Conservation (phyloP, 2,888 invertebrate genomes). For the Meganola albula region DNA sequence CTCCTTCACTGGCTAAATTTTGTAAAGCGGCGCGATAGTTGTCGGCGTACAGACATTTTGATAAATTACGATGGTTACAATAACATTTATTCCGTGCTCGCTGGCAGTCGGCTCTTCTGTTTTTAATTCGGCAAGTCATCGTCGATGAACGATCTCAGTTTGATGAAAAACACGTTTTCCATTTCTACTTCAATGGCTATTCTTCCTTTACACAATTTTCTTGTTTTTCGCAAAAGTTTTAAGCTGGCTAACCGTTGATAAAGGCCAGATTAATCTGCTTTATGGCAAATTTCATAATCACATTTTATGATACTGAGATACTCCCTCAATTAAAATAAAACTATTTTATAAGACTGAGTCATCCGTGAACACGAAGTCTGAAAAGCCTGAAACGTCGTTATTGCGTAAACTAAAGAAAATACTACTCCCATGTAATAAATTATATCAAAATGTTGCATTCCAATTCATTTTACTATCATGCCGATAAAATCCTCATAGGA, state of each 20-base stretch:
- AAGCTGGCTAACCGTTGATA: too few relatives aligned
- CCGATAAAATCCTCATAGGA: conserved; percentile 24
- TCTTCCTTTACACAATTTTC: too few relatives aligned
- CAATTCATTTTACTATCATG: conserved; percentile 22
- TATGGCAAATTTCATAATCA: too few relatives aligned
- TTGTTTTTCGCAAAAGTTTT: too few relatives aligned
- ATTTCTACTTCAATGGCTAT: conserved; percentile 37
- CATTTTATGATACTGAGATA: too few relatives aligned
- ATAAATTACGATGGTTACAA: conserved; percentile 66
- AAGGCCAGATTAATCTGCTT: too few relatives aligned
- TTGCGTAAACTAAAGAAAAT: too few relatives aligned
- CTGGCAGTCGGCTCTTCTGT: conserved; percentile 45
- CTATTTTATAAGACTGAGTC: too few relatives aligned
- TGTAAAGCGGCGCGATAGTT: conserved; percentile 34
- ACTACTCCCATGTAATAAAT: conserved; percentile 18
- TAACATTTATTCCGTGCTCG: conserved; percentile 53
- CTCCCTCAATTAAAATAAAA: too few relatives aligned
- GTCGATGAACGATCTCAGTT: conserved; percentile 34
- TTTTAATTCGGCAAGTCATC: conserved; percentile 61
- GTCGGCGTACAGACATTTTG: conserved; percentile 51
- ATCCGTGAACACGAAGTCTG: too few relatives aligned
- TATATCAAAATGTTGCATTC: conserved; percentile 17
- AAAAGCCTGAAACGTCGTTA: too few relatives aligned
- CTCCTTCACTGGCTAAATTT: conserved; percentile 45
- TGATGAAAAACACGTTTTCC: conserved; percentile 47